Base-by-base conservation (phyloP, 2,113 vertebrate species). In the Amphilophus citrinellus region DNA sequence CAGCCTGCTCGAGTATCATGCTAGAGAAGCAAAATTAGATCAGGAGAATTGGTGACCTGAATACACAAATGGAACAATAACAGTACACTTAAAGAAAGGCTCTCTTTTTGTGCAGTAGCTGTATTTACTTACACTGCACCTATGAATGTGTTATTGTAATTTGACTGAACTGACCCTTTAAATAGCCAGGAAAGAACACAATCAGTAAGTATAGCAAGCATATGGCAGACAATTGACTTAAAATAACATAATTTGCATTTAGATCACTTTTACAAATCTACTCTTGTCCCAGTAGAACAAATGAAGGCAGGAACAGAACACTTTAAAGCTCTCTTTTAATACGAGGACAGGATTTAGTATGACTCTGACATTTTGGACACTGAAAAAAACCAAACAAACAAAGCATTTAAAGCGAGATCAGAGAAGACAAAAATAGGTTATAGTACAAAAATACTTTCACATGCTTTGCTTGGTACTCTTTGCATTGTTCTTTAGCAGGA, bases 401-500 rank as follows among this genome's bases (percentile, higher is more conserved):
- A 39, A 80, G 77, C 83, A 75, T 73, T 59, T 56, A 80, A 85
- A 91, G n/a, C 10, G 39, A 50, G 9, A 73, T 65, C 83, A 77
- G 65, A 61, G 39, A 82, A 42, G 66, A 87, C 42, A 86, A 83
- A 61, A 62, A 76, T 22, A 85, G 1, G 15, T 66, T 44, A 90
- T 44, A 56, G 56, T 91, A 91, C 63, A 92, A 93, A 91, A 91
- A 93, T 89, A 94, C 66, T n/a, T 68, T 30, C 44, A 61, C 88
- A 86, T 89, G 89, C 91, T 80, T 78, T 81, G 57, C 77, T 76
- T 0, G 1, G 59, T 83, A 35, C 79, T 50, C 5, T 89, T 44
- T 87, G 22, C 27, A 66, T 85, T 91, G 68, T 84, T 87, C 68
- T 30, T 32, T 79, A 71, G 32, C 73, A 77, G 65, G 44, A 76